phyloP scores from a whole-genome alignment of 2,113 vertebrate species.

The Limnothrissa miodon region DNA sequence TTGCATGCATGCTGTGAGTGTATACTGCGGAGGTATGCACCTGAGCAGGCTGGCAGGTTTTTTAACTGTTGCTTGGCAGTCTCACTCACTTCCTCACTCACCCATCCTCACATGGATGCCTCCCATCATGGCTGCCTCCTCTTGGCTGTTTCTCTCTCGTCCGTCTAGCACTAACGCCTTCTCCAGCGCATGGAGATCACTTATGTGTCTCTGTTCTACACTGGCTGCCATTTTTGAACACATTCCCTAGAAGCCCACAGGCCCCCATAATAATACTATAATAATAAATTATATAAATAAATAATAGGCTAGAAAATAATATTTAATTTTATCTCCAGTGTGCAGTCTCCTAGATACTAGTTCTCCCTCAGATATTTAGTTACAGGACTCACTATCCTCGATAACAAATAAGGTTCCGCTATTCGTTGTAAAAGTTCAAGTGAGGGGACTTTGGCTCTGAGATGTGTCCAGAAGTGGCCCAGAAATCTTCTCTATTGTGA shows the following conservation, averaged over 20 bases:
- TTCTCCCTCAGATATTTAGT: too few relatives aligned
- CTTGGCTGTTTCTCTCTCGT: background rate
- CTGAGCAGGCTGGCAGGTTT: constrained; percentile 9
- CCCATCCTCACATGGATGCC: background rate
- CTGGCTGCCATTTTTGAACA: background rate
- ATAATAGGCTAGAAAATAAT: too few relatives aligned
- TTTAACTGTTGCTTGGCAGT: background rate
- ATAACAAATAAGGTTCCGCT: background rate
- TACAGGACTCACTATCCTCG: background rate
- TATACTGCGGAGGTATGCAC: background rate
- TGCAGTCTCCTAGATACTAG: too few relatives aligned
- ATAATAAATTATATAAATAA: too few relatives aligned
- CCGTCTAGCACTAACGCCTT: background rate
- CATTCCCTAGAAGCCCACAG: background rate
- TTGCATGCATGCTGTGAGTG: background rate
- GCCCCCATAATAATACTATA: too few relatives aligned
- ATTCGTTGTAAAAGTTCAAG: background rate
- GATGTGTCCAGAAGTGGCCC: background rate
- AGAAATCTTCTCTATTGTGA: background rate
- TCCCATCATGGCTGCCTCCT: background rate
- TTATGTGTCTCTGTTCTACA: background rate
- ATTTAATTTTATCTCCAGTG: too few relatives aligned
- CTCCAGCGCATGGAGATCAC: background rate
- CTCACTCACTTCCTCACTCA: background rate
- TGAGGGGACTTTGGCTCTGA: background rate